Evolutionary conservation across 2,113 vertebrate genomes (phyloP).

Genomic region (Phaetusa simplex): DNA sequence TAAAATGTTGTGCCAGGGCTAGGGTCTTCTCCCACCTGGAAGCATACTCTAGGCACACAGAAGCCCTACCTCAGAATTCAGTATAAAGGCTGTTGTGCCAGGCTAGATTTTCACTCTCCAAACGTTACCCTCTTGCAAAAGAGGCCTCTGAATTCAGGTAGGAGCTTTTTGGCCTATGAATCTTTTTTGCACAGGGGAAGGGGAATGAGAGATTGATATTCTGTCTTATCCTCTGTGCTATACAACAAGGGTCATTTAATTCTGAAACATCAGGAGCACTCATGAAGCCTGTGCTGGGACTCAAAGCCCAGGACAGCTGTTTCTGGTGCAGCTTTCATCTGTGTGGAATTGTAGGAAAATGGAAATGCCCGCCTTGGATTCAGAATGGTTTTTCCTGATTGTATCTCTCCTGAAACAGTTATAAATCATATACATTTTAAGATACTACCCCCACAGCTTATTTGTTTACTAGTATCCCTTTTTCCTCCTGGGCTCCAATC

Average conservation of each 20-base stretch:
- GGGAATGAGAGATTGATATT: neutral
- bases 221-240: neutral
- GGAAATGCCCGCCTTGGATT: neutral
- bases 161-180: neutral
- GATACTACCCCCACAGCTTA: neutral
- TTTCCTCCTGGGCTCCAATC: neutral
- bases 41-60: neutral
- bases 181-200: neutral
- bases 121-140: neutral
- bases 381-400: neutral
- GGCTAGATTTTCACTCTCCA: neutral
- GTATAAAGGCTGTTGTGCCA: neutral
- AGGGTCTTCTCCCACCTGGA: neutral
- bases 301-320: neutral
- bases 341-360: neutral
- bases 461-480: neutral
- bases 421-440: neutral
- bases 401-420: neutral
- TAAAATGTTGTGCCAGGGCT: neutral
- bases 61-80: neutral
- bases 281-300: neutral
- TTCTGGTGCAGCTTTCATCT: neutral
- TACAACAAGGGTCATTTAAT: neutral
- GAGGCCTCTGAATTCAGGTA: neutral
- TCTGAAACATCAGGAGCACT: neutral